Base-by-base conservation (phyloP, 2,113 vertebrate genomes). In the Bufo gargarizans region DNA sequence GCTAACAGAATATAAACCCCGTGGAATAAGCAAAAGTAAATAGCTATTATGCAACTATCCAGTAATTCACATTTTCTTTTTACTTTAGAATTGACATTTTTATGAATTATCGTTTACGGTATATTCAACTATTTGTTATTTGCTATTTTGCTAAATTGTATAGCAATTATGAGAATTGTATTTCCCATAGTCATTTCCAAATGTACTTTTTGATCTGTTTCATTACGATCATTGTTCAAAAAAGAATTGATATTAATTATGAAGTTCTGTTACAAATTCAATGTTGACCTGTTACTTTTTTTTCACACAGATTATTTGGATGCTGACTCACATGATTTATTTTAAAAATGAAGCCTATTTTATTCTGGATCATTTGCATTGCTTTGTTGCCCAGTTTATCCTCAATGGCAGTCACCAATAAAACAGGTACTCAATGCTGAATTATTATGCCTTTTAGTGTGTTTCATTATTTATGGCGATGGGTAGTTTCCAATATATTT, bases 401-500 rank as follows among this genome's bases (percentile, higher is more conserved):
- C 91, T 96, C 95, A 53, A 95, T 96, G 95, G 94, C 93, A 17
- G 93, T 97, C 90, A 95, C 92, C 87, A 96, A 98, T 89, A 95
- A 91, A 90, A 91, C 95, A 96, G 98, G 98, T 99, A 96, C 84
- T 91, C 91, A 85, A 77, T 61, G 61, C 80, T 49, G 47, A 77
- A 33, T 58, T 49, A 47, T 45, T 65, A n/a, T 65, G 9, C n/a
- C 1, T 2, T 59, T 22, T 14, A 20, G 67, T 53, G 7, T 53
- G 0, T 19, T 22, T 20, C 2, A 11, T 14, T 53, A 82, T 10
- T 49, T 82, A 22, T 50, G 1, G 4, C 33, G 16, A 79, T 50
- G 4, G 59, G n/a, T 67, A 2, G 10, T 67, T 67, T n/a, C 65
- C 8, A 11, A 22, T 11, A 22, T 67, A 10, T 67, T 22, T 6